phyloP scores from a whole-genome alignment of 2,888 invertebrate genomes.

The Unio pictorum region DNA sequence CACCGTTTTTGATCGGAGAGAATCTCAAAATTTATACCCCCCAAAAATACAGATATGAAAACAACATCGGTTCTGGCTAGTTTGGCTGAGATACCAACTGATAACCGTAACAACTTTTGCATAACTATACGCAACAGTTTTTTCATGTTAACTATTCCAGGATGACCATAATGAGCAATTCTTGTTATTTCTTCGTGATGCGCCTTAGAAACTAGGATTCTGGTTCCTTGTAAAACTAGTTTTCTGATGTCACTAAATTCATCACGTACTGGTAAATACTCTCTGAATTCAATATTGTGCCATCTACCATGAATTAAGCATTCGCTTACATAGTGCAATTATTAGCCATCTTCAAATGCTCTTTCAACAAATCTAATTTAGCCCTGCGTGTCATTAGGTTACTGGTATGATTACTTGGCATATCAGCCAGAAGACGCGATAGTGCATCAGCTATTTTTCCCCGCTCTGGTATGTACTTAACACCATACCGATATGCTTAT shows the following conservation, averaged over 20 bases:
- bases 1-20: neutral
- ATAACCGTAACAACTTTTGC: constrained; percentile 12
- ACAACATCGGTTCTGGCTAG: constrained; percentile 11
- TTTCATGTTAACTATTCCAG: constrained; percentile 17
- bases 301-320: constrained; percentile 2
- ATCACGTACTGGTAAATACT: constrained; percentile 9
- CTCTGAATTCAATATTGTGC: neutral
- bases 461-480: constrained; percentile 19
- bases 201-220: neutral
- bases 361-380: constrained; percentile 8
- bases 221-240: constrained; percentile 12
- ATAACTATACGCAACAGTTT: neutral
- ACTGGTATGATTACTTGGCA: neutral
- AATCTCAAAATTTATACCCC: too few relatives aligned
- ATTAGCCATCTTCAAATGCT: constrained; percentile 8
- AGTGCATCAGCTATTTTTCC: constrained; percentile 28
- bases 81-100: constrained; percentile 11
- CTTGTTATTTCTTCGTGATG: neutral
- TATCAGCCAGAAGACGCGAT: constrained; percentile 14
- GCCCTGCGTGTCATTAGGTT: neutral
- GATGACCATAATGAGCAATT: constrained; percentile 17
- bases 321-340: constrained; percentile 6
- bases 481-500: constrained; percentile 29
- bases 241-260: constrained; percentile 14
- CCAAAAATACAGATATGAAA: too few relatives aligned